Conservation (phyloP, 2,797 vertebrate species). For the Amniataba percoides region DNA sequence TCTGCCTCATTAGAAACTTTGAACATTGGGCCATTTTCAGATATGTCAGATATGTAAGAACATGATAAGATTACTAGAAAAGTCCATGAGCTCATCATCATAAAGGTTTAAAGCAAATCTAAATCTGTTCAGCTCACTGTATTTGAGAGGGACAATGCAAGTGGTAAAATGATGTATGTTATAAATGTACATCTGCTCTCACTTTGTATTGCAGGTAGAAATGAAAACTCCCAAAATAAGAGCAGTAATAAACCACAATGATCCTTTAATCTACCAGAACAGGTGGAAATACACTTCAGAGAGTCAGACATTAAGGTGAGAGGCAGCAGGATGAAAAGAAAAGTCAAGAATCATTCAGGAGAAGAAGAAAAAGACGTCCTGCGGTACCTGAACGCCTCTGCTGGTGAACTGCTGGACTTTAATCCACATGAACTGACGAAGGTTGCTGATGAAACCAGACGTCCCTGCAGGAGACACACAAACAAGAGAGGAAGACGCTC, state of each 20-base stretch:
- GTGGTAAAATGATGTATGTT: neutral
- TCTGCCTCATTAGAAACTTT: neutral
- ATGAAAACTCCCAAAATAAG: neutral
- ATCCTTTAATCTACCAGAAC: neutral
- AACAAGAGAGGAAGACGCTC: neutral
- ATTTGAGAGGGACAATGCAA: neutral
- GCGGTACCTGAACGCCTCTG: constrained; percentile 86
- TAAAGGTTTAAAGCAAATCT: neutral
- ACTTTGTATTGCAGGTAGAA: neutral
- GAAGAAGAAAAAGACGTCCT: neutral
- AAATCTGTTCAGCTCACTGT: neutral
- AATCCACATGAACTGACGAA: constrained; percentile 92
- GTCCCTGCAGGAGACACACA: constrained; percentile 75
- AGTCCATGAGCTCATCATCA: neutral
- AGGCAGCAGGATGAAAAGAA: neutral
- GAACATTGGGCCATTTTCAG: too few species aligned
- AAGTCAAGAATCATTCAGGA: neutral
- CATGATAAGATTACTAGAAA: neutral
- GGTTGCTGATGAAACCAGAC: constrained; percentile 91
- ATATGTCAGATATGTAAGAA: too few species aligned
- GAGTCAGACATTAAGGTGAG: neutral
- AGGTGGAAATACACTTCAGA: neutral
- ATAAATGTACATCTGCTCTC: too few species aligned
- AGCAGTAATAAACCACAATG: neutral
- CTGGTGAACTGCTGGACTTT: constrained; percentile 93